Percentiles rank a stretch among this genome's conserved stretches.
Evolutionary conservation across 2,797 vertebrate genomes (phyloP).

Genomic region (Anguilla obscura): DNA sequence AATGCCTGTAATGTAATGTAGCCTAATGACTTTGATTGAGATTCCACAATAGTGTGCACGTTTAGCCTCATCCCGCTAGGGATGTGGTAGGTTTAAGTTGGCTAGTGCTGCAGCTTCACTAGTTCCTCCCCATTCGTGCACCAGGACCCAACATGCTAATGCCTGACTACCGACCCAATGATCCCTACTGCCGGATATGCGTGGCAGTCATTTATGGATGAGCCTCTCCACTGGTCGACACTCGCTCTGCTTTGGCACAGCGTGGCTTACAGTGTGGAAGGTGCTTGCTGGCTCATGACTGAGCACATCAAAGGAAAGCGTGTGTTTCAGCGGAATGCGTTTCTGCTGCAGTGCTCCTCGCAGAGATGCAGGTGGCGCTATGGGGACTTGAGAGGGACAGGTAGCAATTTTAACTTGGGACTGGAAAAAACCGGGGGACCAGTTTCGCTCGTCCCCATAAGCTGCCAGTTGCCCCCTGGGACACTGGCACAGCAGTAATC

Average conservation of each 20-base stretch:
- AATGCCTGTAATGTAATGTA: no score
- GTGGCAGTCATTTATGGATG: background rate
- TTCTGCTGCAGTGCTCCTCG: background rate
- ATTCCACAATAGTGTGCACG: background rate
- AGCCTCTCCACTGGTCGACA: background rate
- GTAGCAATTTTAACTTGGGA: no score
- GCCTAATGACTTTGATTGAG: background rate
- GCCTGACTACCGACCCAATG: background rate
- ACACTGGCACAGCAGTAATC: background rate
- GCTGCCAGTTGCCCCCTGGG: background rate
- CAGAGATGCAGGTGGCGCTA: background rate
- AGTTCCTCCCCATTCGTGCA: background rate
- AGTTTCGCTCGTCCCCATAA: background rate
- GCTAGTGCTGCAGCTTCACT: background rate
- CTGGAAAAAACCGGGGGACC: background rate
- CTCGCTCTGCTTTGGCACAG: background rate
- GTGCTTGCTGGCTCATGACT: background rate
- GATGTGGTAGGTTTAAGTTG: background rate
- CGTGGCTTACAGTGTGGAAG: no score
- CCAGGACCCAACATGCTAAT: background rate
- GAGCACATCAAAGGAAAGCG: background rate
- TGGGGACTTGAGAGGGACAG: no score
- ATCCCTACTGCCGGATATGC: background rate
- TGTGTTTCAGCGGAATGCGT: no score
- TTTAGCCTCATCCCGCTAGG: background rate